Base-by-base conservation (phyloP, 2,113 vertebrate genomes). In the Aptenodytes forsteri region DNA sequence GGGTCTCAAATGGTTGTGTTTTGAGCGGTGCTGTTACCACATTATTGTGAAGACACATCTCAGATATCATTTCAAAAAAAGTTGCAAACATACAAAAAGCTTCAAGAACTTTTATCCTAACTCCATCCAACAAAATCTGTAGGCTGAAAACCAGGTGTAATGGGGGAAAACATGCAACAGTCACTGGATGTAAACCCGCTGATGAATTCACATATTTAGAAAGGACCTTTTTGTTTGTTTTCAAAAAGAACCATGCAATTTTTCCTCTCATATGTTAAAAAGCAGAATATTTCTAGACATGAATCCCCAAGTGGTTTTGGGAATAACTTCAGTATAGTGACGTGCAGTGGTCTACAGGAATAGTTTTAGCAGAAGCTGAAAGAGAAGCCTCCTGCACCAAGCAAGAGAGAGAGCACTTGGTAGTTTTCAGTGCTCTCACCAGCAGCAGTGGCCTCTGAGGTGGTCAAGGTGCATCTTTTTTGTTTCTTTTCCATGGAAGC, bases 21-120 rank as follows among this genome's bases (percentile, higher is more conserved):
- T 82, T 34, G 49, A 82, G 36, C 10, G 84, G 29, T n/a, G 29
- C 46, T 50, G 10, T 65, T 61, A 70, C 49, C 26, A 16, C 8
- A 42, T 19, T 8, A 36, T 21, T 62, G 30, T 40, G 13, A 56
- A 88, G 36, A 61, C 3, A 79, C 13, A 42, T 6, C 49, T 79
- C 52, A 70, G 21, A 27, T 50, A 82, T 14, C 2, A n/a, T 19
- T n/a, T 26, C 3, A 78, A 73, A 84, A 83, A 72, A 46, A 30
- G 7, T 5, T 36, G 11, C 16, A 65, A 30, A 64, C 14, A 40
- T 36, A 49, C 4, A 69, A 54, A 87, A 93, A 52, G 22, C 42
- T 82, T 83, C 64, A 84, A 89, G 52, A 91, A 72, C 46, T 95
- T 89, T 55, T 64, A 92, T 84, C 34, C 83, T 65, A 94, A 87